Conservation (phyloP, 2,888 invertebrate species). For the Leuctra nigra region DNA sequence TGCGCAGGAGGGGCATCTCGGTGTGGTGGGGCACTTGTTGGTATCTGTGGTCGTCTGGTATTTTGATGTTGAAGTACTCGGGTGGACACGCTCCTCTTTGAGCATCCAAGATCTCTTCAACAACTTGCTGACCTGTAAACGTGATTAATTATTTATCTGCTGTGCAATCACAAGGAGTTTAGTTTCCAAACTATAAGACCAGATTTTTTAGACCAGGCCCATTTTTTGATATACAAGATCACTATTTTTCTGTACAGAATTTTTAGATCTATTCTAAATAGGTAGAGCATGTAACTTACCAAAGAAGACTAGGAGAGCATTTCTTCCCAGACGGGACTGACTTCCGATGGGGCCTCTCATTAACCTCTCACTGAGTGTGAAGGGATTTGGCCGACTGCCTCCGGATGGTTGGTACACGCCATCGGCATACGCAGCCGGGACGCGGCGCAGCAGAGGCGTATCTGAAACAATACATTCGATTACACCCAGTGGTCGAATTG, state of each 20-base stretch:
- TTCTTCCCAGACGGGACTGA: constrained; percentile 45
- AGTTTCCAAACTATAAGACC: too few relatives aligned
- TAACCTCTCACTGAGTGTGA: constrained; percentile 44
- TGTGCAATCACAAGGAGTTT: not conserved
- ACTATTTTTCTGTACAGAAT: too few relatives aligned
- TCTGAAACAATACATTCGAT: constrained; percentile 39
- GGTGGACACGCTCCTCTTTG: constrained; percentile 54
- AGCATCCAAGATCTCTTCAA: constrained; percentile 55
- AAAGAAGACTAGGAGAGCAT: constrained; percentile 52
- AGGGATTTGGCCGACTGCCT: constrained; percentile 46
- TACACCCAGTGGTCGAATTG: too few relatives aligned
- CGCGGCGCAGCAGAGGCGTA: constrained; percentile 46
- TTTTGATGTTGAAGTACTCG: constrained; percentile 51
- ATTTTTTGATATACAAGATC: too few relatives aligned
- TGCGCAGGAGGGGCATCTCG: constrained; percentile 47
- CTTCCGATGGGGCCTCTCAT: constrained; percentile 41
- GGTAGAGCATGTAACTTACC: constrained; percentile 37
- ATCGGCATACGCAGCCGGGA: constrained; percentile 49
- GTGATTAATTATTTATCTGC: too few relatives aligned
- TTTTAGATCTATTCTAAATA: too few relatives aligned
- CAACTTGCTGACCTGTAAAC: constrained; percentile 53
- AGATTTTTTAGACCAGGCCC: too few relatives aligned
- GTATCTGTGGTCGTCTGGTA: constrained; percentile 43
- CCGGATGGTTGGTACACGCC: constrained; percentile 48
- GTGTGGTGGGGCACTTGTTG: constrained; percentile 35